Evolutionary conservation across 2,888 invertebrate species (phyloP), one percentile per base, ranked within the genome.

Genomic region (Andrena trimmerana): DNA sequence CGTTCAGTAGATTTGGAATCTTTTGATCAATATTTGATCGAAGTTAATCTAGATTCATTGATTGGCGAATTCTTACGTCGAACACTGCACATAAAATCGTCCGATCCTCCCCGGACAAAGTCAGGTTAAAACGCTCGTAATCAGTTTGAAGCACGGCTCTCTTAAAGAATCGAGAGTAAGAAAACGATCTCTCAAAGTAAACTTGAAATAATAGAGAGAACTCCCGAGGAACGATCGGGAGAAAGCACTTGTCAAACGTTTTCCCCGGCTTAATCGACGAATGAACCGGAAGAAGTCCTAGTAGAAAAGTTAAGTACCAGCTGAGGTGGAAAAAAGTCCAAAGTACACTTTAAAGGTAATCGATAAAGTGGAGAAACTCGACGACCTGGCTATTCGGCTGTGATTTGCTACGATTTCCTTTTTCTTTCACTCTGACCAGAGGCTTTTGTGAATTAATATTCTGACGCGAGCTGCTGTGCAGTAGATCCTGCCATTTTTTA

Each of bases 341-440:
- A 33, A 52, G 68, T 29, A 42, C 42, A 74, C 85, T 66, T 77
- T 75, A 85, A 87, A 66, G 52, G 77, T 68, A 77, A 87, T 80
- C 85, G 81, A 86, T 85, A 71, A 81, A 72, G 68, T 31, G 57
- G 52, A 85, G 63, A 71, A 81, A 85, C 66, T 57, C 27, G 42
- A 36, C 29, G 54, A 24, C 29, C 54, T 5, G 54, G 27, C 20
- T 29, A 42, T 69, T 42, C 62, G 72, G 42, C n/a, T 27, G 27
- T 57, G 81, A 87, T 84, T 80, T 72, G 68, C 52, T 59, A 36
- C 29, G 8, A 24, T 33, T 62, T 20, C 33, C 27, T 20, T 8
- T 57, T 65, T 42, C 59, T 29, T 52, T 59, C 60, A 60, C 8
- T 57, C 42, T 27, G 8, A 8, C n/a, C 1, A 13, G 36, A 33